A percentile compares a stretch with the other conserved stretches of the same genome.
phyloP scores from a whole-genome alignment of 2,888 invertebrate genomes.

The Xanthorhoe spadicearia region DNA sequence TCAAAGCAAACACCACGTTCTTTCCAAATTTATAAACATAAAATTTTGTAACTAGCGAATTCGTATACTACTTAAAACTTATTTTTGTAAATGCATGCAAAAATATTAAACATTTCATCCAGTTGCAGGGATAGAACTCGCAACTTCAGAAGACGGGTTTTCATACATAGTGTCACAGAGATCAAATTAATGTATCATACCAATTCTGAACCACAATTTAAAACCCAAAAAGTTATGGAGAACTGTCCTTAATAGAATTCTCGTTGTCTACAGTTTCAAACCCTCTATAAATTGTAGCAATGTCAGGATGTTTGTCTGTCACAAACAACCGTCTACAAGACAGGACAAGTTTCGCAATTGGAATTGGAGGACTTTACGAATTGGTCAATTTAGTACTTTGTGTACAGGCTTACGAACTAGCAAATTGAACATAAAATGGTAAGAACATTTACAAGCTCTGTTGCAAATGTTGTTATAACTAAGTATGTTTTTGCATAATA shows the following conservation, averaged over 20 bases:
- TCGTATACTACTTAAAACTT: too few relatives aligned
- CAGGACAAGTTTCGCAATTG: constrained; percentile 2
- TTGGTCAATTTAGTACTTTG: not conserved
- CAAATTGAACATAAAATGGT: not conserved
- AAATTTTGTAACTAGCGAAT: too few relatives aligned
- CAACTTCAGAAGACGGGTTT: too few relatives aligned
- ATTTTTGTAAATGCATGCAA: too few relatives aligned
- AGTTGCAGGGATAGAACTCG: too few relatives aligned
- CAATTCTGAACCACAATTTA: not conserved
- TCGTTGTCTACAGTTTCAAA: not conserved
- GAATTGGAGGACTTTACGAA: not conserved
- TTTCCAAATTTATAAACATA: too few relatives aligned
- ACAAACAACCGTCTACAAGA: constrained; percentile 1
- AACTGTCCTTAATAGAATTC: not conserved
- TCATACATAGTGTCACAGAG: too few relatives aligned
- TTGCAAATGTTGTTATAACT: not conserved
- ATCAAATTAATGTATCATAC: too few relatives aligned
- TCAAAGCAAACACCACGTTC: too few relatives aligned
- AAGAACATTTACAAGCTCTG: not conserved
- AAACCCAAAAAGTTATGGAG: not conserved
- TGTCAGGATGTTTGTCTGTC: not conserved
- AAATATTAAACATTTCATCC: too few relatives aligned
- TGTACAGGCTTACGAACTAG: not conserved
- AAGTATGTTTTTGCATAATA: not conserved
- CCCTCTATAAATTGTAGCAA: not conserved